These are phyloP conservation scores for Pipistrellus pygmaeus DNA, from an alignment of 2,797 vertebrate genomes.

Conservation along the genomic window DNA sequence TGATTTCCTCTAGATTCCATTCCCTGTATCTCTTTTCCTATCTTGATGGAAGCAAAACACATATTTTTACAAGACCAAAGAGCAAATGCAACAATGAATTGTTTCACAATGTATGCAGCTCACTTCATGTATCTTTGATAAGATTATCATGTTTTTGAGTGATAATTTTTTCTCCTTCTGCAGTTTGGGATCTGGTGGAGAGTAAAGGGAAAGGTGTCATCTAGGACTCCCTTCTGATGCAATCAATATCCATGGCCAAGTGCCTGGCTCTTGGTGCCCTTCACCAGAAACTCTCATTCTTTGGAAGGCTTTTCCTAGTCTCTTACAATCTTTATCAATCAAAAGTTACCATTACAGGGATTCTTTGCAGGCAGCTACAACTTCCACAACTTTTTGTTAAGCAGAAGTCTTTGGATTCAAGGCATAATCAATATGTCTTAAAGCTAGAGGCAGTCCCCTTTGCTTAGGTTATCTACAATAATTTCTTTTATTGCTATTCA, in stretches of 20 bases:
- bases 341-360: conserved; percentile 59
- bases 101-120: conserved; percentile 12
- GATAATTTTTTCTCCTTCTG: conserved; percentile 22
- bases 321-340: conserved; percentile 61
- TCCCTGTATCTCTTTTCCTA: conserved; percentile 46
- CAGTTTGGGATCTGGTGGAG: neutral
- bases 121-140: conserved; percentile 32
- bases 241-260: neutral
- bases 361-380: conserved; percentile 58
- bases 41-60: conserved; percentile 25
- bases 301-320: conserved; percentile 41
- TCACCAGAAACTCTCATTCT: conserved; percentile 34
- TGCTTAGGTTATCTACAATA: conserved; percentile 56
- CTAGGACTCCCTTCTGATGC: neutral
- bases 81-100: conserved; percentile 32
- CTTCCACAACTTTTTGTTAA: conserved; percentile 47
- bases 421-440: conserved; percentile 55
- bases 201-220: neutral
- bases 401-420: conserved; percentile 40
- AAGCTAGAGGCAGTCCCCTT: conserved; percentile 59
- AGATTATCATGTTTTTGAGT: neutral
- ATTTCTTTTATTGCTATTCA: conserved; percentile 64
- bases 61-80: conserved; percentile 6
- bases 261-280: conserved; percentile 3
- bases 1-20: neutral